Conservation (phyloP, 2,797 vertebrate species). For the Sebastes iracundus region DNA sequence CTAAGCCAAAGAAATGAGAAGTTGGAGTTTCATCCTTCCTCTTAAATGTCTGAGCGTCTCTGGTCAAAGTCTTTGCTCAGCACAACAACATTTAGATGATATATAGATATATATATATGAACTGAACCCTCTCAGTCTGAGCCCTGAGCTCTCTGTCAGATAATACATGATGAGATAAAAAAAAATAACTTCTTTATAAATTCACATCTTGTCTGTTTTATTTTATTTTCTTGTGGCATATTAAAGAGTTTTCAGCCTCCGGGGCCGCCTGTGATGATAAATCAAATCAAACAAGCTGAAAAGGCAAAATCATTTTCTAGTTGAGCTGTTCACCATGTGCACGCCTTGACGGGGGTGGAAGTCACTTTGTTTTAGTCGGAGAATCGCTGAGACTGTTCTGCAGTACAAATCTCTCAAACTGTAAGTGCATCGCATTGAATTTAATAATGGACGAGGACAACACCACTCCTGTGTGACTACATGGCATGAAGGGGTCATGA, state of each 20-base stretch:
- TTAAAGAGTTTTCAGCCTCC: not conserved
- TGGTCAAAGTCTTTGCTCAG: not conserved
- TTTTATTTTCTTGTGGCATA: not conserved
- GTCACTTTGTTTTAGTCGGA: slow-evolving; percentile 4
- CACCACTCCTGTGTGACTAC: not conserved
- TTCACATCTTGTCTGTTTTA: slow-evolving; percentile 4
- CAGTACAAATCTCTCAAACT: not conserved
- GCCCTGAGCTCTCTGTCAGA: not conserved
- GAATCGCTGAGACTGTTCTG: not conserved
- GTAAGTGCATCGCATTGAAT: not conserved
- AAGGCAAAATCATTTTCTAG: slow-evolving; percentile 31
- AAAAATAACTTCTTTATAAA: not conserved
- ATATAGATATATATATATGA: too few relatives aligned
- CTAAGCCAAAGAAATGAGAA: not conserved
- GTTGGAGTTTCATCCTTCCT: not conserved
- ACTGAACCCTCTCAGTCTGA: not conserved
- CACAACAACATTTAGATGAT: not conserved
- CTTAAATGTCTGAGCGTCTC: not conserved
- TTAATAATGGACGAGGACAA: not conserved
- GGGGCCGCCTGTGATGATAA: slow-evolving; percentile 11
- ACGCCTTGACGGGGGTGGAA: not conserved
- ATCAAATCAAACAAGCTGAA: slow-evolving; percentile 33
- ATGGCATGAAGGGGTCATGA: not conserved
- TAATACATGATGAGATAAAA: not conserved
- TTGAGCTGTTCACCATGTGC: slow-evolving; percentile 11